A percentile compares a stretch with the other conserved stretches of the same genome.
Evolutionary conservation across 2,113 vertebrate species (phyloP).

Genomic region (Phylloscopus trochiloides): DNA sequence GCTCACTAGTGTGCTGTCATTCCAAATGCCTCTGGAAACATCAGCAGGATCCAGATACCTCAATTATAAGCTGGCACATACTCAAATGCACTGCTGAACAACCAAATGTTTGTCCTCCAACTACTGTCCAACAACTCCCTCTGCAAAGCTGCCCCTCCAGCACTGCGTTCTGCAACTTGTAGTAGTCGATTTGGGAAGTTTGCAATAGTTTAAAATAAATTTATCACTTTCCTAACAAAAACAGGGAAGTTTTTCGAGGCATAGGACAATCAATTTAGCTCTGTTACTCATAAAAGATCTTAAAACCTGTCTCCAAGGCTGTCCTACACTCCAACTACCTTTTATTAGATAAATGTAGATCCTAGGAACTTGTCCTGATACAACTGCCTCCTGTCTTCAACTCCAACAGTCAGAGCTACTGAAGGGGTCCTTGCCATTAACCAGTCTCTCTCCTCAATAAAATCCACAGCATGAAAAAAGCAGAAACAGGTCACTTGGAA

Average conservation of each 20-base stretch:
- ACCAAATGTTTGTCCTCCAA: conserved; percentile 3
- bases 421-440: not conserved
- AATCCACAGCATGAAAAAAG: not conserved
- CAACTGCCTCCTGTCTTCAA: not conserved
- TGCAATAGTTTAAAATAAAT: not conserved
- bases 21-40: conserved; percentile 49
- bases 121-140: not conserved
- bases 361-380: not conserved
- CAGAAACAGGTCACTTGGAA: not conserved
- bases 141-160: not conserved
- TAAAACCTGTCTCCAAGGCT: not conserved
- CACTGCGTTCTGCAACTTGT: fast-evolving
- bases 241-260: not conserved
- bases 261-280: not conserved
- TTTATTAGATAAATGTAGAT: not conserved
- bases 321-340: not conserved
- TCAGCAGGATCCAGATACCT: not conserved
- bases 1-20: not conserved
- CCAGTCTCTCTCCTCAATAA: not conserved
- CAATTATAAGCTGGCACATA: conserved; percentile 1
- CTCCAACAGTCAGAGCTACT: not conserved
- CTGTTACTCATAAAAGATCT: not conserved
- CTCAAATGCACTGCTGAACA: not conserved
- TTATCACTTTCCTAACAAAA: not conserved
- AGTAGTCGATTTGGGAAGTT: fast-evolving